Conservation (phyloP, 2,113 vertebrate species). For the Sinocyclocheilus anophthalmus region DNA sequence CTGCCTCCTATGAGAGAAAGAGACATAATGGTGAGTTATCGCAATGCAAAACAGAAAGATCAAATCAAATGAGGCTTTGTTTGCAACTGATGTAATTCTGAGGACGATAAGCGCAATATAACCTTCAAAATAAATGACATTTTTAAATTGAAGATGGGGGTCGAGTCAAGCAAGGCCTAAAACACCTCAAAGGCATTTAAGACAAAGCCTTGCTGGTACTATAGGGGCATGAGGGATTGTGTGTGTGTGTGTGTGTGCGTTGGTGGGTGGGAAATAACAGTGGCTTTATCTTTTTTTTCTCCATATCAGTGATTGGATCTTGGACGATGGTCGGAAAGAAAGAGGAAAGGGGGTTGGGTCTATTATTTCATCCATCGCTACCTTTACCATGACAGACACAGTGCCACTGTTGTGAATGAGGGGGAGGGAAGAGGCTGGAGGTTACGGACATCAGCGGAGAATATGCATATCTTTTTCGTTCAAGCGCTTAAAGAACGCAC, state of each 20-base stretch:
- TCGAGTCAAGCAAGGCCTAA: not conserved
- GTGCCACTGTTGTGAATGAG: not conserved
- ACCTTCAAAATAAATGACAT: not conserved
- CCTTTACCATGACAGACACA: slow-evolving; percentile 65
- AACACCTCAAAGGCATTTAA: not conserved
- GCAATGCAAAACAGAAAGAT: not conserved
- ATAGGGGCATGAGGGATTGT: slow-evolving; percentile 14
- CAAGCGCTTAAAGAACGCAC: slow-evolving; percentile 58
- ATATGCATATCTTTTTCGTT: slow-evolving; percentile 67
- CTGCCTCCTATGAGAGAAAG: slow-evolving; percentile 83
- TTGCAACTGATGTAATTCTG: not conserved
- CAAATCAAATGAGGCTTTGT: not conserved
- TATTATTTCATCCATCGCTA: slow-evolving; percentile 60
- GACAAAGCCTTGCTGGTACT: slow-evolving; percentile 1
- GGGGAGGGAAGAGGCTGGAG: slow-evolving; percentile 28
- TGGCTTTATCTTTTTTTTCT: slow-evolving; percentile 69
- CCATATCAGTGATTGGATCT: slow-evolving; percentile 76
- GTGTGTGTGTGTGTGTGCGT: slow-evolving; percentile 48
- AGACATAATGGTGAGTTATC: slow-evolving; percentile 26
- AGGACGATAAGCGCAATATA: not conserved
- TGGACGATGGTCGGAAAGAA: slow-evolving; percentile 65
- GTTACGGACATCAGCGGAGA: slow-evolving; percentile 63
- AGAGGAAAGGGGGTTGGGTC: slow-evolving; percentile 36
- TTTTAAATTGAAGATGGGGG: not conserved
- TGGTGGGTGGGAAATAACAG: slow-evolving; percentile 57